A percentile compares a stretch with the other conserved stretches of the same genome.
These are phyloP conservation scores for Argynnis bischoffii DNA, from an alignment of 2,888 invertebrate genomes.

Conservation along the genomic window DNA sequence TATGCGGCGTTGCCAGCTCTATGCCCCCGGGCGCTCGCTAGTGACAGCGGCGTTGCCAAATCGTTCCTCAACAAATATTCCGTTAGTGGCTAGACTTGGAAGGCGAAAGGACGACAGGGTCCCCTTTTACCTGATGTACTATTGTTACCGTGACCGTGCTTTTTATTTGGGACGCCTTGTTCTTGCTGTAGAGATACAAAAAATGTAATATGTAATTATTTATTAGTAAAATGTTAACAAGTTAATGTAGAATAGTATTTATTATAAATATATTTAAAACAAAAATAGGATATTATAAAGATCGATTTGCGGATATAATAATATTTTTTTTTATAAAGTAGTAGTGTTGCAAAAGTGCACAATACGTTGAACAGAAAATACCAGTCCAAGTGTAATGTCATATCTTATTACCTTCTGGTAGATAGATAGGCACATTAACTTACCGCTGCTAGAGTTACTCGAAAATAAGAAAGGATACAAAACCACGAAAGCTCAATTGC, in stretches of 20 bases:
- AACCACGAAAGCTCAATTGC: background rate
- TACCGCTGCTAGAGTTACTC: too few species aligned
- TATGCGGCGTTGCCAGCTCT: constrained; percentile 59
- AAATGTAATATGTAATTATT: background rate
- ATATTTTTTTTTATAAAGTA: too few species aligned
- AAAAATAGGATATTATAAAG: too few species aligned
- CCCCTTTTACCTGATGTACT: constrained; percentile 63
- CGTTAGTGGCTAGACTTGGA: constrained; percentile 56
- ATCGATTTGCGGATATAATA: too few species aligned
- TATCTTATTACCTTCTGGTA: too few species aligned
- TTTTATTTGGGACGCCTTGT: constrained; percentile 12
- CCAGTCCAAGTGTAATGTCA: too few species aligned
- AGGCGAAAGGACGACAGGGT: constrained; percentile 41
- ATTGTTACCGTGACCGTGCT: constrained; percentile 46
- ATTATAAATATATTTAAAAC: too few species aligned
- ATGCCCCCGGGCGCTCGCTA: constrained; percentile 48
- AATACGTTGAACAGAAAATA: too few species aligned
- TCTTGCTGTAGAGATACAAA: constrained; percentile 6
- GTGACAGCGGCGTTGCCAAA: constrained; percentile 67
- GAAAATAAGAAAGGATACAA: too few species aligned
- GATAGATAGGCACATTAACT: too few species aligned
- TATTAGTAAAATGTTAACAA: background rate
- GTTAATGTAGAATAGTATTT: too few species aligned
- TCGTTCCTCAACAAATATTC: constrained; percentile 46
- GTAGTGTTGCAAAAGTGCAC: too few species aligned